A percentile compares a stretch with the other conserved stretches of the same genome.
These are phyloP conservation scores for Drosophila lini DNA, from an alignment of 1,140 invertebrate genomes.

Conservation along the genomic window DNA sequence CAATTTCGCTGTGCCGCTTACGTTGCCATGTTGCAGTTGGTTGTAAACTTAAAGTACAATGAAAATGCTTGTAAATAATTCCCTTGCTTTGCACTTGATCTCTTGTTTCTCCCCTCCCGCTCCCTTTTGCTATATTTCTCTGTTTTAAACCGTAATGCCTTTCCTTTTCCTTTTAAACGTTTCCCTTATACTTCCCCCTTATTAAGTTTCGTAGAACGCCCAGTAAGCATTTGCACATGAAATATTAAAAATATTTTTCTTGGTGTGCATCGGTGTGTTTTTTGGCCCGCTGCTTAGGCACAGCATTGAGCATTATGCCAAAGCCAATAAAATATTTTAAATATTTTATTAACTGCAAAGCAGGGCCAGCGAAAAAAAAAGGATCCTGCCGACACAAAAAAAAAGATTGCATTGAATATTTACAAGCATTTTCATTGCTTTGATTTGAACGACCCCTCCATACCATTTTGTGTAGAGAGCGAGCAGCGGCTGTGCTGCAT, in stretches of 20 bases:
- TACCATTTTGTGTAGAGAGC: constrained; percentile 45
- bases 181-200: constrained; percentile 17
- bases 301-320: constrained; percentile 60
- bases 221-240: constrained; percentile 75
- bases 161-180: constrained; percentile 3
- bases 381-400: constrained; percentile 16
- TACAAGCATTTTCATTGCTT: constrained; percentile 82
- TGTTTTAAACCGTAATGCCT: constrained; percentile 9
- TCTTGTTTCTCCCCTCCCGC: constrained; percentile 2
- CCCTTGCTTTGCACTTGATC: constrained; percentile 70
- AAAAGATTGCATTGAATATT: constrained; percentile 79
- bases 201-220: constrained; percentile 34
- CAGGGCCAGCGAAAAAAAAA: constrained; percentile 50
- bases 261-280: constrained; percentile 62
- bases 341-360: constrained; percentile 82
- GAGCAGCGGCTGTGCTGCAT: constrained; percentile 63
- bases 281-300: constrained; percentile 11
- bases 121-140: constrained; percentile 19
- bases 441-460: constrained; percentile 71
- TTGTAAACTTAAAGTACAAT: constrained; percentile 82
- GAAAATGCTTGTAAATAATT: constrained; percentile 84
- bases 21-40: constrained; percentile 78
- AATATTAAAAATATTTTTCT: constrained; percentile 79
- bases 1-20: constrained; percentile 67
- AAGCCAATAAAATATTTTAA: constrained; percentile 76